These are phyloP conservation scores for Oegoconia quadripuncta DNA, from an alignment of 2,888 invertebrate genomes.

Conservation along the genomic window DNA sequence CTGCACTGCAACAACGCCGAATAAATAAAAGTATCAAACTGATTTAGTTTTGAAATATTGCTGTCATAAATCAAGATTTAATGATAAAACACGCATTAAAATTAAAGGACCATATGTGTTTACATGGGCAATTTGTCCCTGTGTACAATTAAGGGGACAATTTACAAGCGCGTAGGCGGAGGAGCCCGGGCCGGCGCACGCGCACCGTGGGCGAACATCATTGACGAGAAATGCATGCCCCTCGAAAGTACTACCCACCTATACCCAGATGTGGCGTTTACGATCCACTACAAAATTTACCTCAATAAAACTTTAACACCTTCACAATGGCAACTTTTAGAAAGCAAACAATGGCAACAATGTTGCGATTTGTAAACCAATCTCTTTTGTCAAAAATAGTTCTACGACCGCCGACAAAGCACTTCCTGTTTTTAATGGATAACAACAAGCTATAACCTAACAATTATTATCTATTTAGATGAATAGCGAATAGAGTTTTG, in stretches of 20 bases:
- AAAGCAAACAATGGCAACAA: conserved; percentile 32
- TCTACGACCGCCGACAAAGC: conserved; percentile 2
- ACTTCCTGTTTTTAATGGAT: background rate
- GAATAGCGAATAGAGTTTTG: too few species aligned
- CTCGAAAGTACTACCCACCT: conserved; percentile 36
- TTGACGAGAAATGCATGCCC: conserved; percentile 61
- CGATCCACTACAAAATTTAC: conserved; percentile 49
- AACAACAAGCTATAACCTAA: conserved; percentile 10
- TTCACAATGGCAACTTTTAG: conserved; percentile 38
- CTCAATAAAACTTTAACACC: conserved; percentile 54
- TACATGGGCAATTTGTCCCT: conserved; percentile 62
- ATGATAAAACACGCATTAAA: conserved; percentile 41
- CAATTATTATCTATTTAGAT: conserved; percentile 13
- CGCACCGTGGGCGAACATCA: conserved; percentile 59
- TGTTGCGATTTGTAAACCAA: conserved; percentile 30
- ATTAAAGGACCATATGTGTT: conserved; percentile 44
- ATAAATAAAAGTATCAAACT: too few species aligned
- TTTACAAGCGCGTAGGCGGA: conserved; percentile 67
- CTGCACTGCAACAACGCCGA: too few species aligned
- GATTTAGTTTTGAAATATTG: background rate
- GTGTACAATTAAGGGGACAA: conserved; percentile 63
- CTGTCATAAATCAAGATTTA: conserved; percentile 12
- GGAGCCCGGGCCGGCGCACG: conserved; percentile 40
- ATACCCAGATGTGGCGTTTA: conserved; percentile 54
- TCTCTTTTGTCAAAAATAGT: conserved; percentile 16